phyloP scores from a whole-genome alignment of 2,113 vertebrate genomes.

The Mionectes macconnelli region DNA sequence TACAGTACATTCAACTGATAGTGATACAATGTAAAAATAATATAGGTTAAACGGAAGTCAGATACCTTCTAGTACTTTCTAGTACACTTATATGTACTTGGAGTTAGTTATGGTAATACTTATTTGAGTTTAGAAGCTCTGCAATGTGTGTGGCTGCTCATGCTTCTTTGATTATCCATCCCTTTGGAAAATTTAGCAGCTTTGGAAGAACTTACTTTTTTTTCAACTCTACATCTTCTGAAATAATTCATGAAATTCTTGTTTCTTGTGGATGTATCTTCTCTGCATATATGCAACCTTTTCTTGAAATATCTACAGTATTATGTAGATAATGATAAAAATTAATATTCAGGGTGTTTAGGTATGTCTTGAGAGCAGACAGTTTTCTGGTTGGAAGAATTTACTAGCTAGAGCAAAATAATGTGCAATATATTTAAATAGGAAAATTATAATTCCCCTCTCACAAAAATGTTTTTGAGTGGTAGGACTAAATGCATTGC shows the following conservation, averaged over 20 bases:
- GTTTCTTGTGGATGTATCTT: neutral
- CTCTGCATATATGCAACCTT: neutral
- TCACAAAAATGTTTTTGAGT: neutral
- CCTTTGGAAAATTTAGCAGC: neutral
- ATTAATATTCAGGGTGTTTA: neutral
- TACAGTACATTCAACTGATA: neutral
- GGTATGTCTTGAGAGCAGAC: neutral
- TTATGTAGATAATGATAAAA: neutral
- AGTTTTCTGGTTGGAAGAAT: neutral
- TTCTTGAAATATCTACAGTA: neutral
- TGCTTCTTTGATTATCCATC: neutral
- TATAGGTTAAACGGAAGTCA: neutral
- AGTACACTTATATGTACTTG: neutral
- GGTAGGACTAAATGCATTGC: neutral
- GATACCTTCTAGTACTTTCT: neutral
- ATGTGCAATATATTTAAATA: neutral
- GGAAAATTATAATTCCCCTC: neutral
- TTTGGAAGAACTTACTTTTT: neutral
- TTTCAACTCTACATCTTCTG: neutral
- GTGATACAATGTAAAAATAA: neutral
- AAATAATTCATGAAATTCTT: neutral
- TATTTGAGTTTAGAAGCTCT: neutral
- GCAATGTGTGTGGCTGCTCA: neutral
- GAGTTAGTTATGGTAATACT: neutral
- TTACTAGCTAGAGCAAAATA: neutral